Evolutionary conservation across 2,113 vertebrate genomes (phyloP).

Genomic region (Propithecus coquereli): DNA sequence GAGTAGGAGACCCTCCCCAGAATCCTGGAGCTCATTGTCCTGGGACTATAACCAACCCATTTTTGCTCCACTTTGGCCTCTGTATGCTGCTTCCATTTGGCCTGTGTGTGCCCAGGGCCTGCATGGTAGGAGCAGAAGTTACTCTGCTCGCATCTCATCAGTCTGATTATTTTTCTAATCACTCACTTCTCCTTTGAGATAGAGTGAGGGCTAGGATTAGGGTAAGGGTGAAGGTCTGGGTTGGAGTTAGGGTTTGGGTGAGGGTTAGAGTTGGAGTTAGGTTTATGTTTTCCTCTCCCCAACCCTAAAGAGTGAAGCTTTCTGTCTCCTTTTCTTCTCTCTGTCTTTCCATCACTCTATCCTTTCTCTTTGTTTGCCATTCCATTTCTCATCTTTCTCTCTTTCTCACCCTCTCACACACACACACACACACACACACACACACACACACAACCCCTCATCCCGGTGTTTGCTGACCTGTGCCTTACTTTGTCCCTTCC

Average conservation of each 20-base stretch:
- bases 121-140: not conserved
- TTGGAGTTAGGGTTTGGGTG: not conserved
- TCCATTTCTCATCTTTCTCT: not conserved
- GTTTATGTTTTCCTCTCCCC: not conserved
- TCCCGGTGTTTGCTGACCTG: not conserved
- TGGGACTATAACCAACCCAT: accelerated
- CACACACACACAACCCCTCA: not conserved
- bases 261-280: not conserved
- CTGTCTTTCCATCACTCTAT: not conserved
- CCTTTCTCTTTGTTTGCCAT: not conserved
- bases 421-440: not conserved
- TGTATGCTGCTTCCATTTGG: not conserved
- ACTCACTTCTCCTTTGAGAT: not conserved
- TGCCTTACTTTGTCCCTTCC: not conserved
- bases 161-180: not conserved
- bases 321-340: not conserved
- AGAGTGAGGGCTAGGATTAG: not conserved
- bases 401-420: not conserved
- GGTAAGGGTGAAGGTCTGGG: not conserved
- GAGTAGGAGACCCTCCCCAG: not conserved
- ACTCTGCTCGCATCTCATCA: not conserved
- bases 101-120: not conserved
- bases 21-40: not conserved
- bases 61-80: not conserved
- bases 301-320: not conserved